A percentile compares a stretch with the other conserved stretches of the same genome.
These are phyloP conservation scores for Pantherophis vulpinus DNA, from an alignment of 2,797 vertebrate genomes.

Conservation along the genomic window DNA sequence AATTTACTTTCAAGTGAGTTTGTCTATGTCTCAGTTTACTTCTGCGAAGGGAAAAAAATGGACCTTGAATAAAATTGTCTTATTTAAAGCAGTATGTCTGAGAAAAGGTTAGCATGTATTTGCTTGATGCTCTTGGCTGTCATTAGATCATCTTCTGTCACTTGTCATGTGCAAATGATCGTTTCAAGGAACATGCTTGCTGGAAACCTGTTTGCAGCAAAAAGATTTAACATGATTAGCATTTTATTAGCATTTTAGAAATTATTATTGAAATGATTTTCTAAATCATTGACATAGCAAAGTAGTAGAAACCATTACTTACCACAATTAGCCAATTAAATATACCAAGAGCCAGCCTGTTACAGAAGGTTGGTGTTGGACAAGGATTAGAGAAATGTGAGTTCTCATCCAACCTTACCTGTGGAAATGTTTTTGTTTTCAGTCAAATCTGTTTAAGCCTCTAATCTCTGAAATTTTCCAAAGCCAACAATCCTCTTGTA, in stretches of 20 bases:
- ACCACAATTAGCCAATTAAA: neutral
- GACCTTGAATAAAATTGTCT: neutral
- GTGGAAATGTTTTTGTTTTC: neutral
- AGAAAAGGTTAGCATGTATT: neutral
- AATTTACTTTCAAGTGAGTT: neutral
- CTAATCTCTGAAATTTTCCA: neutral
- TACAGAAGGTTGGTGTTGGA: neutral
- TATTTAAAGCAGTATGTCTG: neutral
- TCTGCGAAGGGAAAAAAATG: neutral
- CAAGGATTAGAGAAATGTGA: neutral
- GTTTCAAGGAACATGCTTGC: neutral
- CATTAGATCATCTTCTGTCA: neutral
- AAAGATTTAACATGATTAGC: neutral
- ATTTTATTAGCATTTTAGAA: neutral
- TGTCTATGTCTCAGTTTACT: neutral
- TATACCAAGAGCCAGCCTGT: neutral
- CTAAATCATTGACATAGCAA: neutral
- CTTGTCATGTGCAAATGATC: neutral
- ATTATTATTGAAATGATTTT: neutral
- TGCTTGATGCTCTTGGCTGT: neutral
- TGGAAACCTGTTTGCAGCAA: neutral
- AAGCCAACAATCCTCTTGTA: neutral
- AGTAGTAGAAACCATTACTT: neutral
- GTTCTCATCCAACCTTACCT: neutral
- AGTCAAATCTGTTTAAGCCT: neutral